A percentile compares a stretch with the other conserved stretches of the same genome.
phyloP scores from a whole-genome alignment of 2,888 invertebrate species.

The Trichacis sp. region DNA sequence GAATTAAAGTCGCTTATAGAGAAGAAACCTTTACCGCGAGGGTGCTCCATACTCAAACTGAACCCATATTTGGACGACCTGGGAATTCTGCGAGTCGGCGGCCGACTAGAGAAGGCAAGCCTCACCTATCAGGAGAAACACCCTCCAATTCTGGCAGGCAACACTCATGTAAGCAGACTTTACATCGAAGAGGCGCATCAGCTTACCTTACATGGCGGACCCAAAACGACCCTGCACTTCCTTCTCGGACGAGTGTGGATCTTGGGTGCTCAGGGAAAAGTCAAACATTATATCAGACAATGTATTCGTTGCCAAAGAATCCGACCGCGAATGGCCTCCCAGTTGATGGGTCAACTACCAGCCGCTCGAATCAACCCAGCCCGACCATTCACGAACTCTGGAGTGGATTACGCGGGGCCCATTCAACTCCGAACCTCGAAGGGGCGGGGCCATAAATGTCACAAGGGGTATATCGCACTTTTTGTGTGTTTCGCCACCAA shows the following conservation, averaged over 20 bases:
- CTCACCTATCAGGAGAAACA: constrained; percentile 3
- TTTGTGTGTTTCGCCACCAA: constrained; percentile 1
- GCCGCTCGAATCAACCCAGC: background rate
- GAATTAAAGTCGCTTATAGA: too few relatives aligned
- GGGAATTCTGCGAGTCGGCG: constrained; percentile 9
- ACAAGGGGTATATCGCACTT: background rate
- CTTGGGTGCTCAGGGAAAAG: background rate
- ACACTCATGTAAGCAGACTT: background rate
- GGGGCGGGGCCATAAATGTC: background rate
- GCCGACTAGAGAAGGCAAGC: too few relatives aligned
- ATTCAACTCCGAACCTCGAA: background rate
- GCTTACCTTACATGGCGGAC: constrained; percentile 11
- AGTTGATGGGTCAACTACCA: constrained; percentile 7
- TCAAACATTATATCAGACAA: background rate
- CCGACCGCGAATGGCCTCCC: background rate
- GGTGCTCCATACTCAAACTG: too few relatives aligned
- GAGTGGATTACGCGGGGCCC: constrained; percentile 13
- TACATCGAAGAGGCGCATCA: constrained; percentile 8
- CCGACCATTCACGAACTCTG: background rate
- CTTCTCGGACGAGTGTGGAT: constrained; percentile 17
- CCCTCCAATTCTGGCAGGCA: constrained; percentile 13
- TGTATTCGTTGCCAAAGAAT: constrained; percentile 6
- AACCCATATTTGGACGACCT: background rate
- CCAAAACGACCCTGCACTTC: background rate
- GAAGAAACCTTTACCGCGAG: background rate